Evolutionary conservation across 2,888 invertebrate genomes (phyloP).

Genomic region (Drosophila mercatorum): DNA sequence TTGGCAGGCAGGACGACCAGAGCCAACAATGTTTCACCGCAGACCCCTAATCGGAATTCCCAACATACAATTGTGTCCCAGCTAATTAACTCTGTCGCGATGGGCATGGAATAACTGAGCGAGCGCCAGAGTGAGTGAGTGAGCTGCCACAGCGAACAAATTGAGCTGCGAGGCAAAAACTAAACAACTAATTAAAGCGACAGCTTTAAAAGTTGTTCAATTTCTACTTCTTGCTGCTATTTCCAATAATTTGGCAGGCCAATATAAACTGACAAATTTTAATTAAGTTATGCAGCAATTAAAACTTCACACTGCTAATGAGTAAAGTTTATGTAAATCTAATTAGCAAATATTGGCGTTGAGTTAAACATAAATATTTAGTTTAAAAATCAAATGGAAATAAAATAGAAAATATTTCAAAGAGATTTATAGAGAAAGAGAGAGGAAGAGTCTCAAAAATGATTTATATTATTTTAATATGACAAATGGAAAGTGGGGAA

Average conservation of each 20-base stretch:
- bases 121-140: background rate
- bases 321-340: constrained; percentile 1
- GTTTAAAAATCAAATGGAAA: background rate
- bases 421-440: too few relatives aligned
- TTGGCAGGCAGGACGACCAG: constrained; percentile 31
- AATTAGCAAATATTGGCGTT: background rate
- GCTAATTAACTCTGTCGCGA: constrained; percentile 46
- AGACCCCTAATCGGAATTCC: constrained; percentile 51
- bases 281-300: background rate
- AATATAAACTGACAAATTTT: constrained; percentile 9
- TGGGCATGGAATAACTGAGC: constrained; percentile 1
- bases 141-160: constrained; percentile 22
- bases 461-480: too few relatives aligned
- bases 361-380: background rate
- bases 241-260: constrained; percentile 5
- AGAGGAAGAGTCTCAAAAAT: too few relatives aligned
- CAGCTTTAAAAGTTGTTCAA: constrained; percentile 7
- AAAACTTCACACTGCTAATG: constrained; percentile 6
- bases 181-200: constrained; percentile 28
- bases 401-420: background rate
- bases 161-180: constrained; percentile 19
- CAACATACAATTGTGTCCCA: constrained; percentile 36
- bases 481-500: too few relatives aligned
- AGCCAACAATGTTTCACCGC: constrained; percentile 25
- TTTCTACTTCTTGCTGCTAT: background rate